Base-by-base conservation (phyloP, 2,113 vertebrate genomes). In the Caranx melampygus region DNA sequence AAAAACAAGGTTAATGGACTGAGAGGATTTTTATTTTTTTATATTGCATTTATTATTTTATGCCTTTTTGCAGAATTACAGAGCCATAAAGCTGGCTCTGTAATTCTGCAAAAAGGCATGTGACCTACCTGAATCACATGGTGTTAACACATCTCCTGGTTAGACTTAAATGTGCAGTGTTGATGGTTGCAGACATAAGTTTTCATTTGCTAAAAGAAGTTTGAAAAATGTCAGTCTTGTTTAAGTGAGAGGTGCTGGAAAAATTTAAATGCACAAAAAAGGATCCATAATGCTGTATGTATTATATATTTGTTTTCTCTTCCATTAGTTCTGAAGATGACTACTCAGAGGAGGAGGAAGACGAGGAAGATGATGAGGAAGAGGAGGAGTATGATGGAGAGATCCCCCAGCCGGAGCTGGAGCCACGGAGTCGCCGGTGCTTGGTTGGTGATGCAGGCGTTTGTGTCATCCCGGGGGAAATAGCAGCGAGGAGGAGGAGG, bases 291-390 rank as follows among this genome's bases (percentile, higher is more conserved):
- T 59, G 26, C 4, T 20, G 26, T 13, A n/a, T 44, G 0, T 5
- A 14, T 58, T 5, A 14, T 58, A 0, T 31, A 34, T 62, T 57
- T 16, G 1, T 21, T 55, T 73, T 76, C 20, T 59, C 12, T 93
- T 92, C 92, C 80, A 90, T 94, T 92, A 97, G 98, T 6, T 96
- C 97, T 93, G 96, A 96, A 64, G 97, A 97, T 81, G 96, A 98
- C 86, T 97, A 97, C 66, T 97, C 97, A 0, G 97, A 97, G 0
- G 96, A 96, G 8, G 70, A 72, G 10, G 95, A 95, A 26, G 94
- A 93, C 5, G 96, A 97, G 0, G 96, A 97, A 83, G 96, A 95
- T 1, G 96, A 97, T 5, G 96, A 98, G 42, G 97, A 97, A 34
- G 97, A 97, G 3, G 96, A 96, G 0, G 96, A 95, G 5, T 97